These are phyloP conservation scores for Micromussa lordhowensis DNA, from an alignment of 92 coral and sea anemone genomes.

Conservation along the genomic window DNA sequence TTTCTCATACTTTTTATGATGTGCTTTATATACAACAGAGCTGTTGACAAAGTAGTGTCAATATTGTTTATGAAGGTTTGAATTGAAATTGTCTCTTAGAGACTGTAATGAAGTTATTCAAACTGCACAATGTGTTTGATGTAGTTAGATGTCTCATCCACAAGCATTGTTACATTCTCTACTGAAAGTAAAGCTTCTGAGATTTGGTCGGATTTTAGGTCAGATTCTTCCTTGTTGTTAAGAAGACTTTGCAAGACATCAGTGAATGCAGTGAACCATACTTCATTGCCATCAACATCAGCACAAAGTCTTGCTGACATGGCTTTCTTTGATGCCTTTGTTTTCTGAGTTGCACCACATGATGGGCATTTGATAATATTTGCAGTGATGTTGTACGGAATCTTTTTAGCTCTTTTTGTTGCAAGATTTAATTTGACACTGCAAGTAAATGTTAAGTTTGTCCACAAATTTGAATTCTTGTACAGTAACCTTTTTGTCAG, in stretches of 20 bases:
- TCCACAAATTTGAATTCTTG: constrained; percentile 37
- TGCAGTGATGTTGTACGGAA: constrained; percentile 28
- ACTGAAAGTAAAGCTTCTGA: constrained; percentile 45
- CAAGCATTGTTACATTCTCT: constrained; percentile 40
- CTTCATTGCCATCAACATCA: constrained; percentile 24
- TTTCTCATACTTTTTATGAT: no score
- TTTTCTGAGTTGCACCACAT: constrained; percentile 47
- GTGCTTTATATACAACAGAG: no score
- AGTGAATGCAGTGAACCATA: constrained; percentile 39
- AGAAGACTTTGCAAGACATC: constrained; percentile 19
- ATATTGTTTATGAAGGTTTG: constrained; percentile 23
- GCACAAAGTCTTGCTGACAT: constrained; percentile 63
- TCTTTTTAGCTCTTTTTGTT: constrained; percentile 51
- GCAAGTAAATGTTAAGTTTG: constrained; percentile 29
- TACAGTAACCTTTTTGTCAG: constrained; percentile 8
- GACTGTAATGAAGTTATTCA: constrained; percentile 35
- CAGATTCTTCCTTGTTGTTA: constrained; percentile 16
- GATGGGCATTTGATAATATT: constrained; percentile 50
- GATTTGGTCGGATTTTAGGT: constrained; percentile 47
- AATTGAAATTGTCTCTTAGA: no score
- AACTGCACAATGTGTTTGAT: constrained; percentile 36
- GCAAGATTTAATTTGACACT: constrained; percentile 44
- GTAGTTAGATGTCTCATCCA: constrained; percentile 40
- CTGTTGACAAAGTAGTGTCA: no score
- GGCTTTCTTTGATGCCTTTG: constrained; percentile 13